Evolutionary conservation across 2,113 vertebrate genomes (phyloP).

Genomic region (Alces alces): DNA sequence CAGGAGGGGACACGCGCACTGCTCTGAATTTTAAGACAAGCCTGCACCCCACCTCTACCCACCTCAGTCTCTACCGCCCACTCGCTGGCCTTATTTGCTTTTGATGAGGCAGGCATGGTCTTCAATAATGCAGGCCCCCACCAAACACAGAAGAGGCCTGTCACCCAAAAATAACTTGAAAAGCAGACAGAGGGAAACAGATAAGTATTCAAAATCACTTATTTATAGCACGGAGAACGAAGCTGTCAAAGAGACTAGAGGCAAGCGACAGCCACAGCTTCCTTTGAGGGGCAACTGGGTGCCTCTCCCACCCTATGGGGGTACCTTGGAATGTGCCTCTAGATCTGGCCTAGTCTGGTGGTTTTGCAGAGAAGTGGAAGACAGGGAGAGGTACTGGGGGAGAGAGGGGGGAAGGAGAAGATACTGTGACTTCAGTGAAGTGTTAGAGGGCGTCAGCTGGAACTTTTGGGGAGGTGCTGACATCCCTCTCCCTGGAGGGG

Average conservation of each 20-base stretch:
- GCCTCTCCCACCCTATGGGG: background rate
- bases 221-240: conserved; percentile 59
- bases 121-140: conserved; percentile 70
- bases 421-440: background rate
- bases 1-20: background rate
- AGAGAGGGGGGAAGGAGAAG: background rate
- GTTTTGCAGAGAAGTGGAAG: background rate
- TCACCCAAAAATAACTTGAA: conserved; percentile 75
- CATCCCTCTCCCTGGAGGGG: background rate
- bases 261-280: conserved; percentile 45
- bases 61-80: background rate
- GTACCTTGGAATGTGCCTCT: background rate
- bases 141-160: conserved; percentile 62
- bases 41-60: rapidly evolving
- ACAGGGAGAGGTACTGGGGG: rapidly evolving
- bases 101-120: conserved; percentile 26
- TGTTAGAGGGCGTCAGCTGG: background rate
- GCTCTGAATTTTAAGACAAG: background rate
- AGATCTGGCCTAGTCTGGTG: background rate
- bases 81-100: conserved; percentile 64
- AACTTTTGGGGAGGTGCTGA: background rate
- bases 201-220: conserved; percentile 67
- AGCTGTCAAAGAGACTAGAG: conserved; percentile 52
- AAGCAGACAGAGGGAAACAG: conserved; percentile 66
- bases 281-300: background rate